Evolutionary conservation across 2,888 invertebrate genomes (phyloP), one percentile per base, ranked within the genome.

Genomic region (Diaprepes abbreviatus): DNA sequence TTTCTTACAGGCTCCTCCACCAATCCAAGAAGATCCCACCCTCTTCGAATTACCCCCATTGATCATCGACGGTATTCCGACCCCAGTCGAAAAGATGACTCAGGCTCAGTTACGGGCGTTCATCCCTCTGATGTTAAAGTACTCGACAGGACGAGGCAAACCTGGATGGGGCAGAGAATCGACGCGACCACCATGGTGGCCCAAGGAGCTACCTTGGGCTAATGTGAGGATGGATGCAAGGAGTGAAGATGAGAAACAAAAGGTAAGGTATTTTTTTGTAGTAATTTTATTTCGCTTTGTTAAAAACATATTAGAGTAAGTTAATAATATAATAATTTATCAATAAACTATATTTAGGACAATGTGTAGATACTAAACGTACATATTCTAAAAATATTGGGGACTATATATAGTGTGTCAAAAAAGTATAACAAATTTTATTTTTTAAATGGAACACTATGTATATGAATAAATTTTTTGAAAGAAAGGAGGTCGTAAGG

Each of bases 11-110:
- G 93, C 94, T 69, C 95, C 97, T 78, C 93, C 93, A 12, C 92
- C 92, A 2, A 88, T 90, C 45, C 91, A 90, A 80, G 97, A 97
- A 80, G 97, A 96, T 87, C 95, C 97, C 3, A 92, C 94, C 74
- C 88, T 97, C 66, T 97, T 97, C 85, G 97, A 97, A 87, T 86
- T 98, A 84, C 98, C 98, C 72, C 96, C 97, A 48, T 88, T 98
- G 74, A 96, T 97, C 79, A 96, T 98, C 80, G 97, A 98, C 86
- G 97, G 97, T 73, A 98, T 97, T 83, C 97, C 97, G 73, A 98
- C 97, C 70, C 97, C 97, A 12, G 97, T 98, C 0, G 97, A 98
- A 86, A 98, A 98, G 89, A 98, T 98, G 98, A 98, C 97, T 38
- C 97, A 97, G 87, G 97, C 97, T 62, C 97, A 98, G 85, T 87